These are phyloP conservation scores for Hoplodrina ambigua DNA, from an alignment of 2,888 invertebrate genomes.

Conservation along the genomic window DNA sequence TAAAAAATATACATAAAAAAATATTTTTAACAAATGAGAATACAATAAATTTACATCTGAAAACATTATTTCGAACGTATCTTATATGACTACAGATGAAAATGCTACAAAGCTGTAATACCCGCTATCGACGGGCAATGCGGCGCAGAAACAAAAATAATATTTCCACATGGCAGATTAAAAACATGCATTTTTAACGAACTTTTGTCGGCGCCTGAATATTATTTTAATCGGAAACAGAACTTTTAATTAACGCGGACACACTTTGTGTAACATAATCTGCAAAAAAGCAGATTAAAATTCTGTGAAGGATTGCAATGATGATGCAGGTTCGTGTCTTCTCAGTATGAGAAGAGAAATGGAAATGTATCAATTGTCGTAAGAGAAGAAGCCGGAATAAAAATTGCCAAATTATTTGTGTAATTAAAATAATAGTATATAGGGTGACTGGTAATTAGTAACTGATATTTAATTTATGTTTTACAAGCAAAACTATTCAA, in stretches of 20 bases:
- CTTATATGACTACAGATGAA: slow-evolving; percentile 27
- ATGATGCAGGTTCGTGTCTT: background rate
- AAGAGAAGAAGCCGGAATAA: too few species aligned
- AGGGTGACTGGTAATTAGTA: too few species aligned
- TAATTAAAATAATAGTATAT: too few species aligned
- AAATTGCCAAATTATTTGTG: too few species aligned
- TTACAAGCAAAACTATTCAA: too few species aligned
- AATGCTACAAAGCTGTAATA: slow-evolving; percentile 31
- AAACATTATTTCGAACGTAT: slow-evolving; percentile 25
- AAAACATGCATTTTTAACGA: slow-evolving; percentile 66
- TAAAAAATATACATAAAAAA: background rate
- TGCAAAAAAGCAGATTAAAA: slow-evolving; percentile 12
- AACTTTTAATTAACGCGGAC: slow-evolving; percentile 60
- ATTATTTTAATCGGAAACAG: slow-evolving; percentile 60
- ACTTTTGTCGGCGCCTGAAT: slow-evolving; percentile 43
- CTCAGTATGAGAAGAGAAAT: background rate
- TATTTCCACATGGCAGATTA: slow-evolving; percentile 59
- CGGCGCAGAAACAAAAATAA: slow-evolving; percentile 49
- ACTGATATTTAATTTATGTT: too few species aligned
- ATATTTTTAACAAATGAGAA: background rate
- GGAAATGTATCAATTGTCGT: too few species aligned
- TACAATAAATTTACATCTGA: background rate
- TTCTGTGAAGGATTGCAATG: background rate
- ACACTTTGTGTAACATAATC: slow-evolving; percentile 52
- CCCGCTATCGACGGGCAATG: slow-evolving; percentile 38